A percentile compares a stretch with the other conserved stretches of the same genome.
These are phyloP conservation scores for Brachylomia viminalis DNA, from an alignment of 2,888 invertebrate species.

Conservation along the genomic window DNA sequence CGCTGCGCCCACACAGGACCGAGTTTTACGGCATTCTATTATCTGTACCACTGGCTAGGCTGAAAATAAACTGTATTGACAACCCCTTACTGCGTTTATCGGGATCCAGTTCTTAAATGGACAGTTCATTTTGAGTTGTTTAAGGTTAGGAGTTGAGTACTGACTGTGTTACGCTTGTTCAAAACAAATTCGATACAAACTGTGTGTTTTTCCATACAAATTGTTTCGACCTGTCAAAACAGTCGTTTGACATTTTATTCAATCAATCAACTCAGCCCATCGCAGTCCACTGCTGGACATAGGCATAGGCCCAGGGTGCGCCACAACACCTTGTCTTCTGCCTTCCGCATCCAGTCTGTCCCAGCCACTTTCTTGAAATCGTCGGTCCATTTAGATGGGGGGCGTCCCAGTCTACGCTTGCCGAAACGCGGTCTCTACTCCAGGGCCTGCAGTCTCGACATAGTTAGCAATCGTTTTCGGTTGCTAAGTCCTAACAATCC, in stretches of 20 bases:
- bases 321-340: too few species aligned
- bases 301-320: too few species aligned
- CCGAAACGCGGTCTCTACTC: too few species aligned
- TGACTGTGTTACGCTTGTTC: constrained; percentile 10
- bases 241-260: constrained; percentile 35
- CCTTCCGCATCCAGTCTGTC: too few species aligned
- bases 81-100: constrained; percentile 73
- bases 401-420: too few species aligned
- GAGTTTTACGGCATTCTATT: constrained; percentile 84
- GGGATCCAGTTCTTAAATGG: constrained; percentile 72
- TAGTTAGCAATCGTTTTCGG: too few species aligned
- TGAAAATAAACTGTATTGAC: constrained; percentile 84
- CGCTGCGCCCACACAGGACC: constrained; percentile 82
- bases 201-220: not conserved
- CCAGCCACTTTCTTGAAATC: too few species aligned
- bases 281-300: too few species aligned
- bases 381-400: too few species aligned
- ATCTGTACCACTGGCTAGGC: constrained; percentile 83
- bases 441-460: too few species aligned
- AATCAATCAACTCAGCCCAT: too few species aligned
- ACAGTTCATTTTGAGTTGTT: constrained; percentile 59
- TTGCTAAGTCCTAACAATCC: too few species aligned
- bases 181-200: constrained; percentile 17
- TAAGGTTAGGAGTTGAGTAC: constrained; percentile 7
- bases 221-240: not conserved